These are phyloP conservation scores for Crematogaster levior DNA, from an alignment of 2,888 invertebrate species.

Conservation along the genomic window DNA sequence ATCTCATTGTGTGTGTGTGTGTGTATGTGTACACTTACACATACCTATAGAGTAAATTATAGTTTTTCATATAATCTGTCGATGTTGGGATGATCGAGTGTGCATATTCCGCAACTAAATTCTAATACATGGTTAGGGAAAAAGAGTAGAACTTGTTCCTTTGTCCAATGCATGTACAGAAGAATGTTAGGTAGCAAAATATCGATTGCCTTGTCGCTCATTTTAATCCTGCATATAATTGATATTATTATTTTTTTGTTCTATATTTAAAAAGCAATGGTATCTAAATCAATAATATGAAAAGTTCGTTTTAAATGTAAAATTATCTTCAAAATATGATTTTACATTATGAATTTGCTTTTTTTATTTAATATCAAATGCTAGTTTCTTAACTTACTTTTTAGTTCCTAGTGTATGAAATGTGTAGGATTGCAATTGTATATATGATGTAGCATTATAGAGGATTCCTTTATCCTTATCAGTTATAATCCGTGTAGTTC, in stretches of 20 bases:
- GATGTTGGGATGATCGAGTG: conserved; percentile 49
- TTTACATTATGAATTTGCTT: conserved; percentile 12
- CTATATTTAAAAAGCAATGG: neutral
- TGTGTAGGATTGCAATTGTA: conserved; percentile 76
- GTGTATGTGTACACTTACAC: too few relatives aligned
- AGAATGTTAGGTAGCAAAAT: conserved; percentile 79
- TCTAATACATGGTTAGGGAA: conserved; percentile 82
- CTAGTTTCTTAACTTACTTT: conserved; percentile 70
- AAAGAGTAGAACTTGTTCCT: conserved; percentile 81
- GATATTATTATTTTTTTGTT: conserved; percentile 6
- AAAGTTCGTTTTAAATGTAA: conserved; percentile 32
- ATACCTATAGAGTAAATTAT: conserved; percentile 49
- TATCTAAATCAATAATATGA: conserved; percentile 3
- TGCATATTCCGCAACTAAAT: conserved; percentile 82
- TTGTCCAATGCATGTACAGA: conserved; percentile 82
- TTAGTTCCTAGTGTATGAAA: conserved; percentile 80
- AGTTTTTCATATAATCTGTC: conserved; percentile 70
- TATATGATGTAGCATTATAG: conserved; percentile 78
- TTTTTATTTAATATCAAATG: conserved; percentile 27
- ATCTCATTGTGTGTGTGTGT: conserved; percentile 22
- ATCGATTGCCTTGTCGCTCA: conserved; percentile 77
- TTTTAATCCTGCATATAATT: conserved; percentile 75
- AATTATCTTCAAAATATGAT: neutral
- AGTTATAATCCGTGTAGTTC: conserved; percentile 77
- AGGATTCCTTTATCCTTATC: conserved; percentile 75